Evolutionary conservation across 37 sponge, comb jelly and placozoan species (phyloP).

Genomic region (Lycopodina hypogea): DNA sequence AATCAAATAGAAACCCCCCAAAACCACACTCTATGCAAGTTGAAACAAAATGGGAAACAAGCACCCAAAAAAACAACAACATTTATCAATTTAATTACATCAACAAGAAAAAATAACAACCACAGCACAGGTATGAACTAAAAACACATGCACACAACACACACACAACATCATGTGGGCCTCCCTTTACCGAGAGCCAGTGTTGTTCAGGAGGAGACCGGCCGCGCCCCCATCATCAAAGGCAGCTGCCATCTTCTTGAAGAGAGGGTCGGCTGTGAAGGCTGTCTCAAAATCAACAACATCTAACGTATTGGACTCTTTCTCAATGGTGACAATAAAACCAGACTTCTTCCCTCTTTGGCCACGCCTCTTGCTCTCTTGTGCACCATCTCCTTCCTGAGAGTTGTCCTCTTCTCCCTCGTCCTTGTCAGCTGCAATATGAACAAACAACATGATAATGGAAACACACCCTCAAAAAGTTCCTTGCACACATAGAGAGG

Average conservation of each 20-base stretch:
- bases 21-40: too few species aligned
- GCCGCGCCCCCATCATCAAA: slow-evolving; percentile 83
- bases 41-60: too few species aligned
- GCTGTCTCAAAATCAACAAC: slow-evolving; percentile 59
- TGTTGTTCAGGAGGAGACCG: slow-evolving; percentile 67
- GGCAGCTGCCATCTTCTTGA: slow-evolving; percentile 65
- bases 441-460: neutral
- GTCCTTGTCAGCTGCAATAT: neutral
- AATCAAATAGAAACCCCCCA: too few species aligned
- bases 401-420: neutral
- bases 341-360: slow-evolving; percentile 9
- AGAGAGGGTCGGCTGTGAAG: slow-evolving; percentile 84
- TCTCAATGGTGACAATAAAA: slow-evolving; percentile 39
- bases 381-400: slow-evolving; percentile 1
- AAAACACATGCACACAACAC: too few species aligned
- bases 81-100: too few species aligned
- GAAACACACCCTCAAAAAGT: neutral
- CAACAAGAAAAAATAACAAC: too few species aligned
- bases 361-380: neutral
- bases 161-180: too few species aligned
- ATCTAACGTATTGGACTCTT: slow-evolving; percentile 50
- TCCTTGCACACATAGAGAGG: too few species aligned
- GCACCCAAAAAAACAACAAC: too few species aligned
- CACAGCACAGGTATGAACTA: too few species aligned
- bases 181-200: slow-evolving; percentile 15